phyloP scores from a whole-genome alignment of 2,113 vertebrate species.

The Thalassoma bifasciatum region DNA sequence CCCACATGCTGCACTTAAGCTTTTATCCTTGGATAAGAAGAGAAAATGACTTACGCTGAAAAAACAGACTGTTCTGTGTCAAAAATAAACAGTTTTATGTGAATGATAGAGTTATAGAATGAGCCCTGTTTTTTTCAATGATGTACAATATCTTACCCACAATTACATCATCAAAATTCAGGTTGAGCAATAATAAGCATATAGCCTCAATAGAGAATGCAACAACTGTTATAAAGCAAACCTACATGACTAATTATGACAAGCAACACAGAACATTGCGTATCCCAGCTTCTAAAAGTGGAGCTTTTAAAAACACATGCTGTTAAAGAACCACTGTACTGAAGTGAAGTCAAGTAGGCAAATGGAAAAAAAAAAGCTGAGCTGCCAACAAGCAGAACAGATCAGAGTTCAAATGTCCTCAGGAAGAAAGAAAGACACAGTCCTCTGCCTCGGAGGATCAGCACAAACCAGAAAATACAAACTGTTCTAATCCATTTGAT shows the following conservation, averaged over 20 bases:
- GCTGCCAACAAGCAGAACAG: constrained; percentile 14
- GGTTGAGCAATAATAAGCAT: not conserved
- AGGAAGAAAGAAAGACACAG: constrained; percentile 2
- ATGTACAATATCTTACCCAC: not conserved
- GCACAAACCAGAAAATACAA: not conserved
- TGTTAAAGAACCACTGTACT: not conserved
- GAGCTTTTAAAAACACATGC: not conserved
- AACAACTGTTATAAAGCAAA: not conserved
- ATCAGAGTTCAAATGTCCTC: constrained; percentile 8
- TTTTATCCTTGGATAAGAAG: constrained; percentile 8
- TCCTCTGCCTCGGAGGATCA: not conserved
- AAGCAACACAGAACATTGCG: not conserved
- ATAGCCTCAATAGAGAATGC: not conserved
- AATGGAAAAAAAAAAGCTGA: not conserved
- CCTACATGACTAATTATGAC: not conserved
- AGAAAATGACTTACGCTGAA: not conserved
- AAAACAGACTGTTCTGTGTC: not conserved
- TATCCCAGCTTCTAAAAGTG: not conserved
- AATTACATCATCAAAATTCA: not conserved
- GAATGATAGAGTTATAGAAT: not conserved
- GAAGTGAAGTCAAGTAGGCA: not conserved
- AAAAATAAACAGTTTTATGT: constrained; percentile 10
- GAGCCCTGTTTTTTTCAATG: not conserved
- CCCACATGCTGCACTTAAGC: not conserved
- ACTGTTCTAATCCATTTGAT: not conserved